Conservation (phyloP, 1,140 invertebrate genomes). For the Grapholita molesta region DNA sequence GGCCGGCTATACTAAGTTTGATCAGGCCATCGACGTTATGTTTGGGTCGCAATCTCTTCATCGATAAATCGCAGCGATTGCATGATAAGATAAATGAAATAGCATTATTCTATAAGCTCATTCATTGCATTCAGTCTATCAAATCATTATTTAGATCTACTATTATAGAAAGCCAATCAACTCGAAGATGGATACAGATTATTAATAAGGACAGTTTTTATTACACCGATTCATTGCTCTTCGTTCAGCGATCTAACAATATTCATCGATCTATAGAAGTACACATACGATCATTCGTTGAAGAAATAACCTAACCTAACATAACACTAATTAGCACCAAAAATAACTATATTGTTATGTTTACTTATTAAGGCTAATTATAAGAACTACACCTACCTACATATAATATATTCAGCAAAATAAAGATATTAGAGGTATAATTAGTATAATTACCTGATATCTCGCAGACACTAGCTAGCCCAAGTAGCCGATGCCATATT, state of each 20-base stretch:
- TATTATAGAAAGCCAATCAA: conserved; percentile 67
- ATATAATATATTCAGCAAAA: too few relatives aligned
- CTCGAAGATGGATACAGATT: conserved; percentile 49
- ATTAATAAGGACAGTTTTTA: conserved; percentile 15
- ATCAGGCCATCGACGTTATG: conserved; percentile 58
- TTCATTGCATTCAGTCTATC: conserved; percentile 51
- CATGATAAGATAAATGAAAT: conserved; percentile 59
- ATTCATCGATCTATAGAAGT: too few relatives aligned
- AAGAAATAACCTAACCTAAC: too few relatives aligned
- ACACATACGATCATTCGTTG: too few relatives aligned
- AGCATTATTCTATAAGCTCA: conserved; percentile 50
- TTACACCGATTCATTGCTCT: neutral
- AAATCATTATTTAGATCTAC: conserved; percentile 59
- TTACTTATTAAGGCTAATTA: too few relatives aligned
- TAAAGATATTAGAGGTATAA: too few relatives aligned
- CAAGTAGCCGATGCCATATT: too few relatives aligned
- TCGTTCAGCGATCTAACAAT: neutral
- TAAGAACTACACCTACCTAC: too few relatives aligned
- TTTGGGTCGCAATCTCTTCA: conserved; percentile 46
- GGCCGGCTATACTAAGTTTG: conserved; percentile 19
- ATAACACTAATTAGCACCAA: too few relatives aligned
- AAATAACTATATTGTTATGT: too few relatives aligned
- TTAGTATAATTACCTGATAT: too few relatives aligned
- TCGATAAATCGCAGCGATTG: conserved; percentile 43
- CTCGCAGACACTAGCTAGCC: too few relatives aligned